Evolutionary conservation across 2,888 invertebrate species (phyloP).

Genomic region (Timandra comae): DNA sequence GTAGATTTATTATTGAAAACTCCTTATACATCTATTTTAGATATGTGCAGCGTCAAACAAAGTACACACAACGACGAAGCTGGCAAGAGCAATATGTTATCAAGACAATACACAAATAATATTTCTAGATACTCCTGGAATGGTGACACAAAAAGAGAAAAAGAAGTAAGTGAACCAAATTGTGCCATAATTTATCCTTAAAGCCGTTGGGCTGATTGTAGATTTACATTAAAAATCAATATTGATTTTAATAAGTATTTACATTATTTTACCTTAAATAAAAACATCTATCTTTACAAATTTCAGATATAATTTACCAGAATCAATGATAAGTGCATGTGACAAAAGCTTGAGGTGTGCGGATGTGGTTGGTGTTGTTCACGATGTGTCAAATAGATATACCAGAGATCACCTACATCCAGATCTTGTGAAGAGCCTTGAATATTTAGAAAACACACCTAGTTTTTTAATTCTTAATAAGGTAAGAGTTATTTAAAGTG

Average conservation of each 20-base stretch:
- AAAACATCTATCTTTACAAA: no score
- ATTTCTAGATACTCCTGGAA: slow-evolving; percentile 95
- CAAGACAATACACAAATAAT: slow-evolving; percentile 90
- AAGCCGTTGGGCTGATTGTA: no score
- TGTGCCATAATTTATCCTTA: no score
- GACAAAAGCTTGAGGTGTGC: slow-evolving; percentile 80
- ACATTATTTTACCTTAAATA: no score
- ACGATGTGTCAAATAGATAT: slow-evolving; percentile 86
- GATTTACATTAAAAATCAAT: no score
- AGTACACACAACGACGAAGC: slow-evolving; percentile 91
- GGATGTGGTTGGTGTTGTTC: slow-evolving; percentile 89
- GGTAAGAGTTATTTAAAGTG: no score
- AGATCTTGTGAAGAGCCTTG: slow-evolving; percentile 82
- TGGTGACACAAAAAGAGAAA: slow-evolving; percentile 82
- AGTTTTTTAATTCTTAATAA: slow-evolving; percentile 93
- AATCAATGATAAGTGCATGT: slow-evolving; percentile 69
- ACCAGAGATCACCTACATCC: slow-evolving; percentile 81
- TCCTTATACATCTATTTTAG: no score
- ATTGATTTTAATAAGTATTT: no score
- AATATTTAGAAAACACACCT: slow-evolving; percentile 75
- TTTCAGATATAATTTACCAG: slow-evolving; percentile 57
- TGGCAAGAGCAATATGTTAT: slow-evolving; percentile 83
- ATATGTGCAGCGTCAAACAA: slow-evolving; percentile 93
- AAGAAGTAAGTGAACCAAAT: slow-evolving; percentile 82
- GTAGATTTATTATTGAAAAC: no score